Evolutionary conservation across 2,113 vertebrate genomes (phyloP).

Genomic region (Phoxinus phoxinus): DNA sequence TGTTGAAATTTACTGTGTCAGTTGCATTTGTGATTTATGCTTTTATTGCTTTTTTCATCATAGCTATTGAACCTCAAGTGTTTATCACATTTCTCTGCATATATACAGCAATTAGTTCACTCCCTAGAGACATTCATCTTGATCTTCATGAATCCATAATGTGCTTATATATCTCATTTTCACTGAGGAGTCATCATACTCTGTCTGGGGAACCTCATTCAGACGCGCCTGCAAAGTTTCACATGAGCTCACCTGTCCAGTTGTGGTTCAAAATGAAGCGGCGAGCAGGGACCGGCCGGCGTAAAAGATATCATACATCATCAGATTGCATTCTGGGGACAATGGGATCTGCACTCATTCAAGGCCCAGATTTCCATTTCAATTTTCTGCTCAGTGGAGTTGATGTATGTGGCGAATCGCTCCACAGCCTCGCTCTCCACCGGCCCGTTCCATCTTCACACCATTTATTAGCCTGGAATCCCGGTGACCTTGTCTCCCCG

Average conservation of each 20-base stretch:
- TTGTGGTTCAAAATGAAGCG: slow-evolving; percentile 55
- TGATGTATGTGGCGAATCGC: slow-evolving; percentile 80
- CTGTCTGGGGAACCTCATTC: slow-evolving; percentile 41
- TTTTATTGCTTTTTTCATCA: slow-evolving; percentile 16
- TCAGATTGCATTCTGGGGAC: slow-evolving; percentile 74
- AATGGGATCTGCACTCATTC: slow-evolving; percentile 75
- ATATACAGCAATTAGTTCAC: slow-evolving; percentile 40
- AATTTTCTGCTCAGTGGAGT: slow-evolving; percentile 81
- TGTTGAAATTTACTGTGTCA: neutral
- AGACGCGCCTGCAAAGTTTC: slow-evolving; percentile 48
- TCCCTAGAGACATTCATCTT: slow-evolving; percentile 29
- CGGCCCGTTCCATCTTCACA: slow-evolving; percentile 60
- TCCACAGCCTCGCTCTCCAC: slow-evolving; percentile 63
- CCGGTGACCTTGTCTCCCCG: slow-evolving; percentile 69
- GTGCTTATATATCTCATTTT: slow-evolving; percentile 16
- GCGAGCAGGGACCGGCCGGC: slow-evolving; percentile 65
- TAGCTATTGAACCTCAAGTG: slow-evolving; percentile 17
- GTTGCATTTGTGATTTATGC: neutral
- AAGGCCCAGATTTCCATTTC: slow-evolving; percentile 83
- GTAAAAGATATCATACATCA: slow-evolving; percentile 81
- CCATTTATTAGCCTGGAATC: slow-evolving; percentile 67
- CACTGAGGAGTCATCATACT: slow-evolving; percentile 36
- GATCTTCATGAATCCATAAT: slow-evolving; percentile 37
- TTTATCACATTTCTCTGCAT: slow-evolving; percentile 42
- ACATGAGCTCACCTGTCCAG: slow-evolving; percentile 58